phyloP scores from a whole-genome alignment of 1,140 invertebrate genomes.

The Drosophila ironensis region DNA sequence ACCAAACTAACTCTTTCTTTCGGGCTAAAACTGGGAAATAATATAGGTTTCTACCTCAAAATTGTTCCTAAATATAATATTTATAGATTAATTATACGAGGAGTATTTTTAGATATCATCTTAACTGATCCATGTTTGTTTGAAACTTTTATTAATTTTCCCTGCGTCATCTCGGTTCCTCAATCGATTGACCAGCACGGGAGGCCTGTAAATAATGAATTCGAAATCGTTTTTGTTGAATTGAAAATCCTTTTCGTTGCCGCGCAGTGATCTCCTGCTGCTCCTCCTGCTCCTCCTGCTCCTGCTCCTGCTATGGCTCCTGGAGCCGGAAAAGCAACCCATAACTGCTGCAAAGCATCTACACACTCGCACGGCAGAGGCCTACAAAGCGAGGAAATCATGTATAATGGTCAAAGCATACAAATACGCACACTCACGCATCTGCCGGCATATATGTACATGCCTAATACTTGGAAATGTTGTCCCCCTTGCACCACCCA shows the following conservation, averaged over 20 bases:
- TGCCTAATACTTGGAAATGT: conserved; percentile 73
- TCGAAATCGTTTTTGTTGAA: conserved; percentile 72
- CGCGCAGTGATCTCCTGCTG: conserved; percentile 44
- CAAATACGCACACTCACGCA: conserved; percentile 43
- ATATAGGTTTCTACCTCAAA: too few relatives aligned
- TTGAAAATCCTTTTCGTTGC: conserved; percentile 68
- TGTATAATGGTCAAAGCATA: conserved; percentile 65
- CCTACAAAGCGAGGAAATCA: conserved; percentile 52
- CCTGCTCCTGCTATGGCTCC: conserved; percentile 19
- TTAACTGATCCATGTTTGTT: not conserved
- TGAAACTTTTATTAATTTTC: too few relatives aligned
- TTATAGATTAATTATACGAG: too few relatives aligned
- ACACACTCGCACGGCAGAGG: conserved; percentile 19
- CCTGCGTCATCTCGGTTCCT: not conserved
- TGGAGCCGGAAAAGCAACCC: conserved; percentile 14
- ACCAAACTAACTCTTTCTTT: too few relatives aligned
- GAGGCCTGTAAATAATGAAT: conserved; percentile 65
- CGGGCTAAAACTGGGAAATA: too few relatives aligned
- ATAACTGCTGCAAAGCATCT: conserved; percentile 56
- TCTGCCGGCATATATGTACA: conserved; percentile 20
- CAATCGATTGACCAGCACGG: conserved; percentile 17
- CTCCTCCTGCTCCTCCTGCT: not conserved
- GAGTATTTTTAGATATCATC: too few relatives aligned
- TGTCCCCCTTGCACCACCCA: not conserved
- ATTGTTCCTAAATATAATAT: too few relatives aligned